phyloP scores from a whole-genome alignment of 2,797 vertebrate genomes.

The Pangasius krempfi region DNA sequence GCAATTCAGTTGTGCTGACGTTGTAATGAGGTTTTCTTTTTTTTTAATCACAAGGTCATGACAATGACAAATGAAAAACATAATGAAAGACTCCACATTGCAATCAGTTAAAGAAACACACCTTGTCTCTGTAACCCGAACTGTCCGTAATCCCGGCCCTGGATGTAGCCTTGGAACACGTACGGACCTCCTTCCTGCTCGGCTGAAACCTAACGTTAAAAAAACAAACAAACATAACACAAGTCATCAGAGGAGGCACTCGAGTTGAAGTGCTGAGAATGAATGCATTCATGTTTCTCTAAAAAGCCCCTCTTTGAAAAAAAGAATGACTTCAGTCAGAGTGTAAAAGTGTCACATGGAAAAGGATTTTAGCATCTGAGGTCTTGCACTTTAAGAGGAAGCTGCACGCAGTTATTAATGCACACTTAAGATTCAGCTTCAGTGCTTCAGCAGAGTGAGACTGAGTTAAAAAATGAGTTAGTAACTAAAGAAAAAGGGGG shows the following conservation, averaged over 20 bases:
- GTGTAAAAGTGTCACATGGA: slow-evolving; percentile 12
- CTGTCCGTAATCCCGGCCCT: slow-evolving; percentile 94
- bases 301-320: slow-evolving; percentile 1
- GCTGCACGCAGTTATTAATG: background rate
- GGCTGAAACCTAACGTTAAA: slow-evolving; percentile 84
- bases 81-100: background rate
- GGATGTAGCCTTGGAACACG: slow-evolving; percentile 95
- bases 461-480: background rate
- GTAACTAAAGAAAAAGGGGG: background rate
- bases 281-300: background rate
- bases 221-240: background rate
- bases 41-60: background rate
- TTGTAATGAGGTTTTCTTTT: background rate
- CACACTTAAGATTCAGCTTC: background rate
- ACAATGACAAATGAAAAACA: background rate
- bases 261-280: background rate
- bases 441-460: background rate
- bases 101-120: slow-evolving; percentile 60
- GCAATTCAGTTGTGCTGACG: background rate
- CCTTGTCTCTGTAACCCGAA: slow-evolving; percentile 95
- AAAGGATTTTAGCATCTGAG: slow-evolving; percentile 18
- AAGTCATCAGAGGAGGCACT: background rate
- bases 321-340: slow-evolving; percentile 11
- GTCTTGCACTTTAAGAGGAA: slow-evolving; percentile 13
- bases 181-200: slow-evolving; percentile 93